Evolutionary conservation across 2,113 vertebrate species (phyloP).

Genomic region (Odocoileus hemionus): DNA sequence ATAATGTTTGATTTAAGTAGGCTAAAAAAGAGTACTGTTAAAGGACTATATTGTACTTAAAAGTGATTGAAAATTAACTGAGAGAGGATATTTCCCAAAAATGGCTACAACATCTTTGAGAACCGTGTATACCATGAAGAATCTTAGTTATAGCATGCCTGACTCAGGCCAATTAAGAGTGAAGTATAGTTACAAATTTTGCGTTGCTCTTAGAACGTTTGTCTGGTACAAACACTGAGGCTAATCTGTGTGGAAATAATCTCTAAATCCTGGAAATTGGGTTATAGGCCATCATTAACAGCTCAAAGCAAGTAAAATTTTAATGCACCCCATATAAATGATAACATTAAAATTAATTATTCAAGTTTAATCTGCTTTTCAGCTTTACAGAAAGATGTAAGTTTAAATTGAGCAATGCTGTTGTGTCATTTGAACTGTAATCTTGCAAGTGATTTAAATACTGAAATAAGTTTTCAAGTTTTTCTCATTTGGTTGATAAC

Average conservation of each 20-base stretch:
- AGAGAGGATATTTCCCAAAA: constrained; percentile 26
- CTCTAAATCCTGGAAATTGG: constrained; percentile 66
- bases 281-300: constrained; percentile 70
- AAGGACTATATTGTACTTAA: not conserved
- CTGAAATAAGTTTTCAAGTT: constrained; percentile 40
- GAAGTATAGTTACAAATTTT: constrained; percentile 3
- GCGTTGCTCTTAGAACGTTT: not conserved
- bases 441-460: constrained; percentile 68
- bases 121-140: not conserved
- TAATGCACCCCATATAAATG: constrained; percentile 74
- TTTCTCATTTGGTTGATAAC: constrained; percentile 41
- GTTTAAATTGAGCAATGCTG: constrained; percentile 55
- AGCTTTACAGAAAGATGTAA: constrained; percentile 68
- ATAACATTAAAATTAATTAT: constrained; percentile 85
- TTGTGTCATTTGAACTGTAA: constrained; percentile 62
- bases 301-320: constrained; percentile 79
- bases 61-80: constrained; percentile 30
- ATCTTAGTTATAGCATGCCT: not conserved
- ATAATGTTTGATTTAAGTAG: not conserved
- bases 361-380: constrained; percentile 79
- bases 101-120: not conserved
- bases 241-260: constrained; percentile 57
- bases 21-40: not conserved
- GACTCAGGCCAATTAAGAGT: constrained; percentile 12
- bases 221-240: not conserved